Base-by-base conservation (phyloP, 2,888 invertebrate species). In the Minunthozetes semirufus region DNA sequence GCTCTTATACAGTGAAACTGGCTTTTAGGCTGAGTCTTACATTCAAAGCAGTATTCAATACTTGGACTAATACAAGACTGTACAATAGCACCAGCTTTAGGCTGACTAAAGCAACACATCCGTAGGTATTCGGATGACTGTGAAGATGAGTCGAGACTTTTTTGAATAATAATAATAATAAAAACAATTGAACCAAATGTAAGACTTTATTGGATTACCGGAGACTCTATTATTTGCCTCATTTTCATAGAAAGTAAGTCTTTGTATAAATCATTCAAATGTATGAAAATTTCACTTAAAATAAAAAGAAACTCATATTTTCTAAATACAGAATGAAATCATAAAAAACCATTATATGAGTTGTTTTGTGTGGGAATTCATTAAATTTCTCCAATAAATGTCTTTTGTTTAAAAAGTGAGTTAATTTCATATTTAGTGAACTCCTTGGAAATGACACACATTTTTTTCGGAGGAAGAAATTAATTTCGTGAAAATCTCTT, bases 151-250 rank as follows among this genome's bases (percentile, higher is more conserved):
- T 66, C 33, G 19, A 8, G 63, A 13, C 38, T 22, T 38, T 56
- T 56, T 66, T 66, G 66, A 38, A 66, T 56, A 50, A 50, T 50
- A 38, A 66, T 56, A 50, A 50, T 50, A 59, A 59, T 59, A 59
- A 66, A 38, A 63, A 63, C 66, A 66, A 66, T 66, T 66, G 13
- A 9, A 13, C 15, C 66, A 66, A 66, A 66, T 66, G 42, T 66
- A 66, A 61, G 42, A 2, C 66, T 66, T 66, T 66, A 66, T 66
- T 66, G 66, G 42, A 66, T 66, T 66, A 66, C 38, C 9, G 33
- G n/a, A 29, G 66, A 42, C 17, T 66, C 66, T 5, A 66, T 42
- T 66, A 66, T 66, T 66, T 27, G 19, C 66, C 29, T 42, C 66
- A 66, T 66, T 66, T 66, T 66, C 1, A 66, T 66, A 38, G 4